phyloP scores from a whole-genome alignment of 2,113 vertebrate species.

The Trogon melanurus region DNA sequence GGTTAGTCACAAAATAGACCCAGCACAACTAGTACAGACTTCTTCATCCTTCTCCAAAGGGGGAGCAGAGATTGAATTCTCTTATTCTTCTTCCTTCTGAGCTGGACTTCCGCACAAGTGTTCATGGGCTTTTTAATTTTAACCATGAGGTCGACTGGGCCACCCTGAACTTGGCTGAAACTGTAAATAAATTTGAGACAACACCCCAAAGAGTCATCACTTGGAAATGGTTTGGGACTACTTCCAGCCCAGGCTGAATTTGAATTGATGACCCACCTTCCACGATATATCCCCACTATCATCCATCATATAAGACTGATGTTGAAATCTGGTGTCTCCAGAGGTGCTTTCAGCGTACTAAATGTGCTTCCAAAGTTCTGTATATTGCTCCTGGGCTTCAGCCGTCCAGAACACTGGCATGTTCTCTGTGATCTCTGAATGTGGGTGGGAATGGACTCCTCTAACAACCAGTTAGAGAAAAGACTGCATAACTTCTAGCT shows the following conservation, averaged over 20 bases:
- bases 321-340: not conserved
- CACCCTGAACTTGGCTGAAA: not conserved
- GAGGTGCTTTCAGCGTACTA: not conserved
- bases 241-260: not conserved
- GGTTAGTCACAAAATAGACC: not conserved
- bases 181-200: not conserved
- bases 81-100: not conserved
- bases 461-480: not conserved
- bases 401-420: fast-evolving
- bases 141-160: not conserved
- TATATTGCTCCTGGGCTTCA: not conserved
- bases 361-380: not conserved
- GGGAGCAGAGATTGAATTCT: not conserved
- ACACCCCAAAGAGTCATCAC: not conserved
- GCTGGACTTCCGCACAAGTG: not conserved
- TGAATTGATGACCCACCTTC: not conserved
- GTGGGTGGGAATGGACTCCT: fast-evolving
- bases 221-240: not conserved
- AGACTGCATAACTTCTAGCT: not conserved
- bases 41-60: not conserved
- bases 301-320: not conserved
- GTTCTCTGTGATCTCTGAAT: not conserved
- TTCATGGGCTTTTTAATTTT: not conserved
- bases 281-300: not conserved
- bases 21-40: not conserved